Evolutionary conservation across 2,888 invertebrate species (phyloP).

Genomic region (Lithophane socia): DNA sequence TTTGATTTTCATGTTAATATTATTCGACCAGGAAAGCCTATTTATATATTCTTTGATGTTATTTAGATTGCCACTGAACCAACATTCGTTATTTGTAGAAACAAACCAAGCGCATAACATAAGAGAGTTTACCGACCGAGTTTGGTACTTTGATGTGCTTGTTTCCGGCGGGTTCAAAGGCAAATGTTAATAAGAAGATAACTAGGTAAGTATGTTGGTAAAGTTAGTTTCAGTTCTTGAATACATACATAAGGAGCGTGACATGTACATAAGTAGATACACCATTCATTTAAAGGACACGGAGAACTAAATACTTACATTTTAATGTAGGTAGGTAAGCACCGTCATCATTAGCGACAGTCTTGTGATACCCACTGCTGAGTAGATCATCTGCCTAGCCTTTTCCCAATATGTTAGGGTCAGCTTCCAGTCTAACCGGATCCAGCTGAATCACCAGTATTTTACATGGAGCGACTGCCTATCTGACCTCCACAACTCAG

Average conservation of each 20-base stretch:
- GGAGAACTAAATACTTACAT: background rate
- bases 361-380: background rate
- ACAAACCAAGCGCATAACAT: background rate
- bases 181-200: constrained; percentile 27
- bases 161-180: constrained; percentile 39
- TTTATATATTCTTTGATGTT: constrained; percentile 22
- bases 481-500: no score
- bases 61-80: background rate
- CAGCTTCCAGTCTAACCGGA: no score
- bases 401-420: no score
- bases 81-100: constrained; percentile 15
- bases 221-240: constrained; percentile 20
- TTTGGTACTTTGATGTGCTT: constrained; percentile 20
- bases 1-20: no score
- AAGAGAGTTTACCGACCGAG: constrained; percentile 10
- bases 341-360: background rate
- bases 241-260: background rate
- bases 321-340: background rate
- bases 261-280: background rate
- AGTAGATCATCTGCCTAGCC: background rate
- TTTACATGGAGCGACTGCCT: no score
- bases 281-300: background rate
- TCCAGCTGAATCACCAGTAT: no score
- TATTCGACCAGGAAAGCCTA: constrained; percentile 6
- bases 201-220: constrained; percentile 12